Conservation (phyloP, 1,140 invertebrate species). For the Riptortus pedestris region DNA sequence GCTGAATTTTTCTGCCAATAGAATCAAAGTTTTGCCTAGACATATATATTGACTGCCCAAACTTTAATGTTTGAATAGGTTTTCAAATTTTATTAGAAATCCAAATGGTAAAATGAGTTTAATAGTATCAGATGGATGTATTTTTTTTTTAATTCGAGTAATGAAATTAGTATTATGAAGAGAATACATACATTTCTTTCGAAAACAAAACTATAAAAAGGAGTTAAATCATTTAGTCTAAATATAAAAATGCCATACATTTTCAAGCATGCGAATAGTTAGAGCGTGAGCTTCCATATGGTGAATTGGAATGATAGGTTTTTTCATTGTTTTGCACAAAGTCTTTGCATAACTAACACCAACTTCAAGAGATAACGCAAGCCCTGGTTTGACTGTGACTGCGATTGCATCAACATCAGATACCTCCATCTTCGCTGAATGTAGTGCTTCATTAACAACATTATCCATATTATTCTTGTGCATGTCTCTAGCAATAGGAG, state of each 20-base stretch:
- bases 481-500: constrained; percentile 67
- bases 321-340: constrained; percentile 54
- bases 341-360: constrained; percentile 77
- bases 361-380: constrained; percentile 65
- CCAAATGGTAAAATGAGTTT: too few relatives aligned
- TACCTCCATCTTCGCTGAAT: constrained; percentile 50
- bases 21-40: too few relatives aligned
- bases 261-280: constrained; percentile 60
- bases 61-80: too few relatives aligned
- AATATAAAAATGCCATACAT: constrained; percentile 38
- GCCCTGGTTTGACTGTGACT: constrained; percentile 76
- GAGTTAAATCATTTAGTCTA: too few relatives aligned
- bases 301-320: constrained; percentile 90
- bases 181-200: too few relatives aligned
- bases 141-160: too few relatives aligned
- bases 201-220: too few relatives aligned
- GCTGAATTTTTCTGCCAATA: too few relatives aligned
- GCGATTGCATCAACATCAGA: constrained; percentile 81
- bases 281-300: constrained; percentile 99
- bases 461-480: constrained; percentile 68
- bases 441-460: constrained; percentile 59
- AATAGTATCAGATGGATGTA: too few relatives aligned
- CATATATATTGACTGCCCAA: too few relatives aligned
- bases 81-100: too few relatives aligned
- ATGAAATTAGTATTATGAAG: too few relatives aligned